These are phyloP conservation scores for Orthonyx spaldingii DNA, from an alignment of 2,113 vertebrate species.

Conservation along the genomic window DNA sequence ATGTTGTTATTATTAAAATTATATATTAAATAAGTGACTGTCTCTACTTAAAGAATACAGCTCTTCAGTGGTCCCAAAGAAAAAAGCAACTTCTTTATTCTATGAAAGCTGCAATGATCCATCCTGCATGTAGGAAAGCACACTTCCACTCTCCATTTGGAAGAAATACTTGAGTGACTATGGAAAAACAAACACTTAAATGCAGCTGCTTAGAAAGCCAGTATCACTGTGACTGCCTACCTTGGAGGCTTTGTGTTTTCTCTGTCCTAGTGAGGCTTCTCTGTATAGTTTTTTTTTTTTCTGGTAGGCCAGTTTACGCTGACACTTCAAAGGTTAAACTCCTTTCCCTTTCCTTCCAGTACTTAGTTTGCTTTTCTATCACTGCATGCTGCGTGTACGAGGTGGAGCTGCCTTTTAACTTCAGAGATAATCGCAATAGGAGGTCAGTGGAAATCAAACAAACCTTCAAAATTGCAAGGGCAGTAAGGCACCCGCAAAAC, in stretches of 20 bases:
- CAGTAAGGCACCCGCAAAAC: constrained; percentile 37
- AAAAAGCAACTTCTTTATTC: not conserved
- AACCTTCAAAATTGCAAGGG: constrained; percentile 39
- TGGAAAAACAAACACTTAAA: not conserved
- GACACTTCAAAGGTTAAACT: constrained; percentile 1
- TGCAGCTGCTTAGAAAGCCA: not conserved
- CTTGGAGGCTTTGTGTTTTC: not conserved
- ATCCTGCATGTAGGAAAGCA: not conserved
- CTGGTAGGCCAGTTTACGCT: not conserved
- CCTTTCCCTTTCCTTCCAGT: not conserved
- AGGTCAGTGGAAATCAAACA: constrained; percentile 56
- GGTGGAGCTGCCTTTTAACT: constrained; percentile 31
- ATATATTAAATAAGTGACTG: not conserved
- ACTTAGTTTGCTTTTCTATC: constrained; percentile 45
- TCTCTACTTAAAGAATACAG: not conserved
- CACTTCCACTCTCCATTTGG: not conserved
- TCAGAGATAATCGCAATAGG: constrained; percentile 41
- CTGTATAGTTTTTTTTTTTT: not conserved
- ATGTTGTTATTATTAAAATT: not conserved
- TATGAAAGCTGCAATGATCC: not conserved
- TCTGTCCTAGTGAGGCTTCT: not conserved
- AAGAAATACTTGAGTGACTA: not conserved
- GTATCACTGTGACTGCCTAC: not conserved
- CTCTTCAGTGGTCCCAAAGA: not conserved
- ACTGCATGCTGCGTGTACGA: not conserved